phyloP scores from a whole-genome alignment of 1,140 invertebrate species.

The Drosophila sturtevanti region DNA sequence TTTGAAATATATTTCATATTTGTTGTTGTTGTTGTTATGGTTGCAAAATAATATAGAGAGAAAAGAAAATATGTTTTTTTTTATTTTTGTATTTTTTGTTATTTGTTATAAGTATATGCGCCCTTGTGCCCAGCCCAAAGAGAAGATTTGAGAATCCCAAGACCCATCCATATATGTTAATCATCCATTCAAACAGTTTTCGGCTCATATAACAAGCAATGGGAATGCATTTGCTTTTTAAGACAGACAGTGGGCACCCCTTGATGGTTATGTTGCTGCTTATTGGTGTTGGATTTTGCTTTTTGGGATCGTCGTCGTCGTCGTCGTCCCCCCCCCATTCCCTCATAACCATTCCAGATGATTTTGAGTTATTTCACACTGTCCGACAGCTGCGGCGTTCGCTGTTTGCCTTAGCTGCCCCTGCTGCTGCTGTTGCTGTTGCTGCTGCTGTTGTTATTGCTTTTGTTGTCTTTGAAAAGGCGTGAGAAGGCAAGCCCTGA shows the following conservation, averaged over 20 bases:
- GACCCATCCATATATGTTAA: conserved; percentile 66
- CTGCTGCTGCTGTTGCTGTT: neutral
- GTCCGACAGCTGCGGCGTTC: conserved; percentile 10
- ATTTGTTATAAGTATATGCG: conserved; percentile 17
- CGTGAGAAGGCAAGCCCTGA: conserved; percentile 47
- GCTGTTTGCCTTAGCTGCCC: neutral
- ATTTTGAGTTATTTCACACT: conserved; percentile 38
- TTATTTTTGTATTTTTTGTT: conserved; percentile 12
- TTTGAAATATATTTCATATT: conserved; percentile 12
- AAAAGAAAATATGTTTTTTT: conserved; percentile 7
- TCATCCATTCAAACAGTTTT: conserved; percentile 66
- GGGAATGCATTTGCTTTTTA: conserved; percentile 11
- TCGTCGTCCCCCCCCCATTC: conserved; percentile 9
- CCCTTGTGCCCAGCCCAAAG: conserved; percentile 12
- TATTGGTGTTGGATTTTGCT: neutral
- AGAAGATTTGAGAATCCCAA: neutral
- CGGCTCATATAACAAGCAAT: conserved; percentile 61
- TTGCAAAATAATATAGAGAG: neutral
- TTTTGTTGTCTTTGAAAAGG: conserved; percentile 36
- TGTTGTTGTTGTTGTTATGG: neutral
- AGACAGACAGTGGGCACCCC: conserved; percentile 2
- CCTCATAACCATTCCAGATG: conserved; percentile 9
- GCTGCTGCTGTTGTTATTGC: conserved; percentile 23
- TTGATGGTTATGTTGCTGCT: conserved; percentile 11
- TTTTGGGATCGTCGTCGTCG: neutral